A percentile compares a stretch with the other conserved stretches of the same genome.
Conservation (phyloP, 2,888 invertebrate species). For the Lymantria dispar region DNA sequence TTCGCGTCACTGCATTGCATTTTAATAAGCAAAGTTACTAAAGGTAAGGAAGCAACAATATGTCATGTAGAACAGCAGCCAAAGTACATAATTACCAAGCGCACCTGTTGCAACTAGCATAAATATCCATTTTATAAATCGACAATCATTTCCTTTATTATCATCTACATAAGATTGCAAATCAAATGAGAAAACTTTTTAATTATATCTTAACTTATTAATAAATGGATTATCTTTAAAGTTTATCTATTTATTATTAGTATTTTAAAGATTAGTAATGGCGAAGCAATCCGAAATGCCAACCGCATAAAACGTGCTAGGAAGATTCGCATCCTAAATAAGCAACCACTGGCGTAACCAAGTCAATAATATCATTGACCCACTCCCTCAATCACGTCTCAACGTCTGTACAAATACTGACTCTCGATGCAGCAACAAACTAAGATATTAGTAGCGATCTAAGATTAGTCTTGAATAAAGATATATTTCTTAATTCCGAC, state of each 20-base stretch:
- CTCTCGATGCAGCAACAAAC: background rate
- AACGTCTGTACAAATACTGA: background rate
- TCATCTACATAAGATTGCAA: too few species aligned
- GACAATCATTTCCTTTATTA: too few species aligned
- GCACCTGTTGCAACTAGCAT: too few species aligned
- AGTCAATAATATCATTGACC: constrained; percentile 25
- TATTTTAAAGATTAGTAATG: constrained; percentile 8
- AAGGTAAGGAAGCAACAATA: constrained; percentile 8
- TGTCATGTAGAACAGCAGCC: constrained; percentile 11
- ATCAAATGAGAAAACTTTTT: too few species aligned
- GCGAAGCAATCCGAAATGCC: constrained; percentile 35
- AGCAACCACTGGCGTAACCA: constrained; percentile 34
- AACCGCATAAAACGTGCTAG: constrained; percentile 25
- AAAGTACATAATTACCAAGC: constrained; percentile 10
- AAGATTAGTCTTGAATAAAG: constrained; percentile 2
- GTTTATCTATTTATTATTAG: too few species aligned
- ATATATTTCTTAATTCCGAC: constrained; percentile 1
- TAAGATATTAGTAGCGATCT: background rate
- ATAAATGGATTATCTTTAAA: too few species aligned
- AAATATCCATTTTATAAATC: too few species aligned
- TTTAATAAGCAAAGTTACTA: background rate
- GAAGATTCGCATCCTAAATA: constrained; percentile 41
- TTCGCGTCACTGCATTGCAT: background rate
- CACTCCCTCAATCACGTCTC: constrained; percentile 20
- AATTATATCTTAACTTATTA: too few species aligned